A percentile compares a stretch with the other conserved stretches of the same genome.
These are phyloP conservation scores for Rhagoletis zephyria DNA, from an alignment of 1,140 invertebrate genomes.

Conservation along the genomic window DNA sequence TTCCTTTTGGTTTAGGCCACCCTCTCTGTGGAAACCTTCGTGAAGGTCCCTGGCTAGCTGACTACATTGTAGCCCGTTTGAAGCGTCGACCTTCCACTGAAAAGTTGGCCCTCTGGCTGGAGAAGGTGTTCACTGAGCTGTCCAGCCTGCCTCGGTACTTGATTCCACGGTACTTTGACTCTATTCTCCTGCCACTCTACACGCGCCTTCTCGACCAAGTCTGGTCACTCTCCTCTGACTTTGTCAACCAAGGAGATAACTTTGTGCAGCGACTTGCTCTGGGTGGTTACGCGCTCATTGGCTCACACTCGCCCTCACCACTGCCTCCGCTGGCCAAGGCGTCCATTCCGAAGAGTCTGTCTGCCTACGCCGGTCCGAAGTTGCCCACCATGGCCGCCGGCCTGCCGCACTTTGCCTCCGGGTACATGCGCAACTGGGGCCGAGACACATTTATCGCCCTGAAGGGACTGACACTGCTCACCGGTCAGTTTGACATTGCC, in stretches of 20 bases:
- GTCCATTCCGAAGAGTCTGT: no score
- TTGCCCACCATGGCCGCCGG: no score
- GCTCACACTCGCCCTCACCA: no score
- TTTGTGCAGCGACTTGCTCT: no score
- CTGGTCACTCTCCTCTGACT: slow-evolving; percentile 86
- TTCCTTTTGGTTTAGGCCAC: no score
- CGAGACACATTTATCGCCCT: slow-evolving; percentile 97
- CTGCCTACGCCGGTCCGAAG: no score
- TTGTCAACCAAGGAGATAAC: no score
- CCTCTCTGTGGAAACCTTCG: slow-evolving; percentile 94
- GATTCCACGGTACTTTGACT: slow-evolving; percentile 94
- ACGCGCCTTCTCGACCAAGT: slow-evolving; percentile 83
- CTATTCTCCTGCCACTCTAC: slow-evolving; percentile 89
- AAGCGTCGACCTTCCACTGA: slow-evolving; percentile 79
- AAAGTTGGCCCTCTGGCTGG: no score
- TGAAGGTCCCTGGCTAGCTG: slow-evolving; percentile 92
- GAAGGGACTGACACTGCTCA: slow-evolving; percentile 89
- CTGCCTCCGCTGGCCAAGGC: no score
- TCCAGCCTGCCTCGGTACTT: slow-evolving; percentile 94
- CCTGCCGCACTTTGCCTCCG: slow-evolving; percentile 90
- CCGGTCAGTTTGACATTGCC: slow-evolving; percentile 83
- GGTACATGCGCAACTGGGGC: slow-evolving; percentile 99
- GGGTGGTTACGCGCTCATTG: no score
- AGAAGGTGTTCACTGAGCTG: no score
- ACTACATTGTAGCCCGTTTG: slow-evolving; percentile 85